A percentile compares a stretch with the other conserved stretches of the same genome.
Conservation (phyloP, 2,888 invertebrate genomes). For the Chrysodeixis includens region DNA sequence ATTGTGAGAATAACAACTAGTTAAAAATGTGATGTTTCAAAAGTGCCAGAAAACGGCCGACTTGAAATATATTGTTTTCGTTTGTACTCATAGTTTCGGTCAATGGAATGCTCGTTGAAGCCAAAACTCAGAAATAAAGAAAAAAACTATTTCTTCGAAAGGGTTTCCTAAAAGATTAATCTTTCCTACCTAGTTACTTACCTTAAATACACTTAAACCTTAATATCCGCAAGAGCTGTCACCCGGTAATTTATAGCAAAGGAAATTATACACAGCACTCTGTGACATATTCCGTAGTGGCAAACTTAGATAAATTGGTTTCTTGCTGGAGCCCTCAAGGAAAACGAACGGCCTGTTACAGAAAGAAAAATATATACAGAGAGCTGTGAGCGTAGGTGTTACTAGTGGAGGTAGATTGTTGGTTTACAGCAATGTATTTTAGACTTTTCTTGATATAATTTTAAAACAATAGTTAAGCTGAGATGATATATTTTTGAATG, state of each 20-base stretch:
- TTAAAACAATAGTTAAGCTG: too few relatives aligned
- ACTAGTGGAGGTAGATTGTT: not conserved
- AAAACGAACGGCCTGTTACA: conserved; percentile 13
- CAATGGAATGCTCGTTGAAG: too few relatives aligned
- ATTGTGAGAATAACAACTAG: too few relatives aligned
- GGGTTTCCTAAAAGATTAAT: not conserved
- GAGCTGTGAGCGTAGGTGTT: not conserved
- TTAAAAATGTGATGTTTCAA: too few relatives aligned
- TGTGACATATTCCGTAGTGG: conserved; percentile 15
- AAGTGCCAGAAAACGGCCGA: too few relatives aligned
- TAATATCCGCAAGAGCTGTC: conserved; percentile 23
- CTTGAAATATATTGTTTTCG: too few relatives aligned
- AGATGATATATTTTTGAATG: too few relatives aligned
- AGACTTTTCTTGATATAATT: too few relatives aligned
- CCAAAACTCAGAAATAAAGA: too few relatives aligned
- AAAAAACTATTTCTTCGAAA: too few relatives aligned
- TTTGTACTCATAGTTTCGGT: too few relatives aligned
- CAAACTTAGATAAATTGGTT: conserved; percentile 48
- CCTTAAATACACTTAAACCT: conserved; percentile 2
- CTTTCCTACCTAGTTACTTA: not conserved
- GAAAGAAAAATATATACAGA: conserved; percentile 20
- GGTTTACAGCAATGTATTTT: too few relatives aligned
- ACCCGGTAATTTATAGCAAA: conserved; percentile 28
- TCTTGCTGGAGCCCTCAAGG: conserved; percentile 25
- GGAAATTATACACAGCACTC: conserved; percentile 27